phyloP scores from a whole-genome alignment of 2,113 vertebrate genomes.

The Takifugu bimaculatus region DNA sequence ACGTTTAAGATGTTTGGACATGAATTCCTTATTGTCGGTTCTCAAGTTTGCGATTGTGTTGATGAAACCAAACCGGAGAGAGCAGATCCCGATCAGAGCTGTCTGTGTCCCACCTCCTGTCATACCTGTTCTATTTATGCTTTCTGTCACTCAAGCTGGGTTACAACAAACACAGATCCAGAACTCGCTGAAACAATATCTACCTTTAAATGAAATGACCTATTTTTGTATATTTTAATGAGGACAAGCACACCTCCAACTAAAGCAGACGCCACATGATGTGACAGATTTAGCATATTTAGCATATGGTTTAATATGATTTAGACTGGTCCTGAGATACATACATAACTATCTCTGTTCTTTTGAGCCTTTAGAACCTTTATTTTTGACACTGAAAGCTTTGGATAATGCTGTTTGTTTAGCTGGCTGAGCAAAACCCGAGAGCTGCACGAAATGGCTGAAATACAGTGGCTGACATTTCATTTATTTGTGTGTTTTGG shows the following conservation, averaged over 20 bases:
- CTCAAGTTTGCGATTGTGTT: conserved; percentile 21
- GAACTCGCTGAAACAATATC: conserved; percentile 53
- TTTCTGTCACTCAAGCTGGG: conserved; percentile 47
- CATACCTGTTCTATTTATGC: conserved; percentile 54
- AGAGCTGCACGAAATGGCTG: conserved; percentile 3
- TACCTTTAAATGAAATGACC: conserved; percentile 70
- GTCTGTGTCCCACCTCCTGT: conserved; percentile 53
- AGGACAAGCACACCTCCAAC: conserved; percentile 76
- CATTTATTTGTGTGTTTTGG: conserved; percentile 20
- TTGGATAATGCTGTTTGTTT: conserved; percentile 27
- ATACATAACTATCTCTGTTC: conserved; percentile 8
- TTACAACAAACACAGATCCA: conserved; percentile 51
- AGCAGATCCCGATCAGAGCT: conserved; percentile 24
- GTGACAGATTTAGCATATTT: conserved; percentile 47
- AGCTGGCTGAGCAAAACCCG: conserved; percentile 28
- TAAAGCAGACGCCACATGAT: conserved; percentile 31
- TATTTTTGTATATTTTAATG: conserved; percentile 77
- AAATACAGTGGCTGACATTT: conserved; percentile 23
- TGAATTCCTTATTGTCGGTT: conserved; percentile 63
- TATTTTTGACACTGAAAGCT: conserved; percentile 39
- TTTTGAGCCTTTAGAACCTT: conserved; percentile 36
- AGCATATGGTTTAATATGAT: conserved; percentile 36
- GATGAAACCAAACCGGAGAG: not conserved
- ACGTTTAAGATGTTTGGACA: conserved; percentile 68
- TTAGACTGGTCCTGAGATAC: conserved; percentile 46